Percentiles rank a stretch among this genome's conserved stretches.
These are phyloP conservation scores for Patiria miniata DNA, from an alignment of 35 echinoderm and acorn worm species.

Conservation along the genomic window DNA sequence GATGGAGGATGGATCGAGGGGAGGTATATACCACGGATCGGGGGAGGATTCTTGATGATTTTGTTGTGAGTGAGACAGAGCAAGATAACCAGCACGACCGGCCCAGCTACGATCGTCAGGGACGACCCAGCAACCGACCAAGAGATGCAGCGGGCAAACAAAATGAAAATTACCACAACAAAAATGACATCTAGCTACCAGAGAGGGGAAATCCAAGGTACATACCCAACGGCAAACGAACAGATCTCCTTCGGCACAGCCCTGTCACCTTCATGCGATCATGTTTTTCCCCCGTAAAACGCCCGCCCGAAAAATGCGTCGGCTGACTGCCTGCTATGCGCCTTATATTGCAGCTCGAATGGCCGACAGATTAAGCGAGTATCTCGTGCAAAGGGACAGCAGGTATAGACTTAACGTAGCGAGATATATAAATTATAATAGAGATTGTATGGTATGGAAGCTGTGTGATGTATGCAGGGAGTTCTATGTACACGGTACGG, in stretches of 20 bases:
- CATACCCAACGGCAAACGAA: conserved; percentile 24
- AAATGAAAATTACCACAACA: neutral
- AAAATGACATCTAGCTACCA: neutral
- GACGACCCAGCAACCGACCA: neutral
- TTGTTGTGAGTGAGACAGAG: too few relatives aligned
- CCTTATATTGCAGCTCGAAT: conserved; percentile 10
- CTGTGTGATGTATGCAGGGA: conserved; percentile 20
- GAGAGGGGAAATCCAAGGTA: neutral
- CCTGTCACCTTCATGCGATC: conserved; percentile 27
- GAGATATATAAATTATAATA: conserved; percentile 35
- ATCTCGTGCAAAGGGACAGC: conserved; percentile 24
- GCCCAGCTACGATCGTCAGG: neutral
- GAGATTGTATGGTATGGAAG: conserved; percentile 17
- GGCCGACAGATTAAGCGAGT: conserved; percentile 20
- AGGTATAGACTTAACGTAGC: conserved; percentile 22
- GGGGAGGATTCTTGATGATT: too few relatives aligned
- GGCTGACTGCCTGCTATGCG: conserved; percentile 20
- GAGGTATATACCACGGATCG: too few relatives aligned
- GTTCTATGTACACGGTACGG: conserved; percentile 5
- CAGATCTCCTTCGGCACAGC: conserved; percentile 12
- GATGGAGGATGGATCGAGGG: too few relatives aligned
- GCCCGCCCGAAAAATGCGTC: conserved; percentile 23
- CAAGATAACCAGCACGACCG: too few relatives aligned
- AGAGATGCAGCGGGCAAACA: neutral
- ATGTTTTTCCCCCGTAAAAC: conserved; percentile 8